These are phyloP conservation scores for Willowsia nigromaculata DNA, from an alignment of 2,888 invertebrate genomes.

Conservation along the genomic window DNA sequence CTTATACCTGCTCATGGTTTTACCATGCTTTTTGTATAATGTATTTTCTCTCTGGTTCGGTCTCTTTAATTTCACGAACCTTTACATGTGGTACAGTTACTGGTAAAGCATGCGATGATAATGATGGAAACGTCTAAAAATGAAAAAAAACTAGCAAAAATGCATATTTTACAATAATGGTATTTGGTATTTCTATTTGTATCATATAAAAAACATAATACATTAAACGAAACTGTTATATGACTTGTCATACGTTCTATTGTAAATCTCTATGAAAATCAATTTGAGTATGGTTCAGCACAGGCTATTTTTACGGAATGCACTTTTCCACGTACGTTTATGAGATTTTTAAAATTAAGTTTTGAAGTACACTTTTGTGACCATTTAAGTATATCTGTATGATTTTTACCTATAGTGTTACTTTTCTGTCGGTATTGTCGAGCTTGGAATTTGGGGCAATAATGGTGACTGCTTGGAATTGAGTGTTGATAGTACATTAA, in stretches of 20 bases:
- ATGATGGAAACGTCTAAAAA: neutral
- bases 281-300: neutral
- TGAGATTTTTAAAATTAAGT: too few relatives aligned
- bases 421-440: neutral
- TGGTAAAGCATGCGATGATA: neutral
- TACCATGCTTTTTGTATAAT: neutral
- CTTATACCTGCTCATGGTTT: too few relatives aligned
- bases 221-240: neutral
- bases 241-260: neutral
- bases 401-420: too few relatives aligned
- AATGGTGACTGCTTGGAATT: neutral
- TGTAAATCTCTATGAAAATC: neutral
- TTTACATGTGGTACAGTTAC: conserved; percentile 32
- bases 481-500: neutral
- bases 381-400: too few relatives aligned
- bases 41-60: neutral
- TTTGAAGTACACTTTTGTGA: too few relatives aligned
- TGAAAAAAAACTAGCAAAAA: neutral
- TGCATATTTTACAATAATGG: too few relatives aligned
- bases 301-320: conserved; percentile 4
- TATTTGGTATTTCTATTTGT: too few relatives aligned
- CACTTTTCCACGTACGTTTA: too few relatives aligned
- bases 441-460: neutral
- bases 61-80: neutral
- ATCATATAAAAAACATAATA: too few relatives aligned